phyloP scores from a whole-genome alignment of 2,797 vertebrate genomes.

The Anguilla obscura region DNA sequence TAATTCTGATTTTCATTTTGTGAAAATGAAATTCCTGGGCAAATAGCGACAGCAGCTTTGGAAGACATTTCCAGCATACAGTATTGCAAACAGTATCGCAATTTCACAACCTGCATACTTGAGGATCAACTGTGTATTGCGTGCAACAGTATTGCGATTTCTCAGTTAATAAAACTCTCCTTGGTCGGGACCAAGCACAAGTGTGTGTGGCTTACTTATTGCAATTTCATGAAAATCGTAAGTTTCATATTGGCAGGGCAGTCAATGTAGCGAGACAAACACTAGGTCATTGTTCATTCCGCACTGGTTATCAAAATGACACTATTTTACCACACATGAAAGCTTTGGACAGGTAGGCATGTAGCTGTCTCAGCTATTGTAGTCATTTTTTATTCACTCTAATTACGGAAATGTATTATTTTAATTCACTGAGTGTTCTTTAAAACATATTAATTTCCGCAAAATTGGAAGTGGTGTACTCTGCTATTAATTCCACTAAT shows the following conservation, averaged over 20 bases:
- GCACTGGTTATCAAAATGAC: not conserved
- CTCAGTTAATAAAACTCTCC: constrained; percentile 5
- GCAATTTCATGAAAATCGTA: not conserved
- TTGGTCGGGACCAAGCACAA: not conserved
- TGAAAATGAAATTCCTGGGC: not conserved
- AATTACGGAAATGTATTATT: not conserved
- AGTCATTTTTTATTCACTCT: not conserved
- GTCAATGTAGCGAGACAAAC: not conserved
- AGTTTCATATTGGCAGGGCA: not conserved
- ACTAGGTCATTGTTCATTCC: not conserved
- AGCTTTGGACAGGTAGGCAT: not conserved
- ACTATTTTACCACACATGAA: not conserved
- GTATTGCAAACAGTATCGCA: not conserved
- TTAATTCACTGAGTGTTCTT: not conserved
- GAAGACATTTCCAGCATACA: not conserved
- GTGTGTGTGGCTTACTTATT: not conserved
- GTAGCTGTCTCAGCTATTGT: not conserved
- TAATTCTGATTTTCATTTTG: not conserved
- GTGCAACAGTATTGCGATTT: not conserved
- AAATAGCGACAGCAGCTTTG: not conserved
- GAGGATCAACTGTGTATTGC: not conserved
- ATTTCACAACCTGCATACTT: not conserved
- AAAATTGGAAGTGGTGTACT: not conserved
- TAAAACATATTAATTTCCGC: not conserved
- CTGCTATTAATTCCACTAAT: not conserved